A percentile compares a stretch with the other conserved stretches of the same genome.
Evolutionary conservation across 2,888 invertebrate species (phyloP).

Genomic region (Lycocerus yunnanus): DNA sequence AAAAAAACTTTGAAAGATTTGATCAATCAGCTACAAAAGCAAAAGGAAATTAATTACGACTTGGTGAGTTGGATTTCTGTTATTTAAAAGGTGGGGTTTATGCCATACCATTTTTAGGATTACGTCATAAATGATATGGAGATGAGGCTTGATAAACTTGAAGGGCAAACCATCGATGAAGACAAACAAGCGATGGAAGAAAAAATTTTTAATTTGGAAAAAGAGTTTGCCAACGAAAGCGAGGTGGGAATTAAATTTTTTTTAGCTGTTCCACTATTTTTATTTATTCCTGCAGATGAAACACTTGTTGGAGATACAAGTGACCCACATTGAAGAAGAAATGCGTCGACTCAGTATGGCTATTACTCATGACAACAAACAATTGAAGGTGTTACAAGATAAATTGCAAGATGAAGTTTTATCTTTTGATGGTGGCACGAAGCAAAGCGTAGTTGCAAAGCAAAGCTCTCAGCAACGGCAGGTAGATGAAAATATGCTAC

Average conservation of each 20-base stretch:
- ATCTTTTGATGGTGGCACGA: constrained; percentile 64
- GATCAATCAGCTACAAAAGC: constrained; percentile 48
- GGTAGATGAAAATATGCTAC: constrained; percentile 68
- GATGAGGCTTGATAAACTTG: constrained; percentile 50
- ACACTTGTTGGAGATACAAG: constrained; percentile 58
- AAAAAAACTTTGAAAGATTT: constrained; percentile 53
- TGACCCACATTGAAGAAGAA: constrained; percentile 62
- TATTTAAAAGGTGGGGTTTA: too few species aligned
- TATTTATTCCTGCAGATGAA: constrained; percentile 40
- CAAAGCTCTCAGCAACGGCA: constrained; percentile 61
- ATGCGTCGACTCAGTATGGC: constrained; percentile 59
- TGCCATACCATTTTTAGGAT: constrained; percentile 41
- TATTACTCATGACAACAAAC: constrained; percentile 54
- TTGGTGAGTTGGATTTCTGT: constrained; percentile 57
- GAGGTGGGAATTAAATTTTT: constrained; percentile 39
- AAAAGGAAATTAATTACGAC: constrained; percentile 65
- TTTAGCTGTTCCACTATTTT: neutral
- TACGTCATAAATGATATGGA: constrained; percentile 56
- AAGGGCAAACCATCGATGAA: constrained; percentile 47
- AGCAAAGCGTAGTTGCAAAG: constrained; percentile 57
- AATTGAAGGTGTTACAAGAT: constrained; percentile 48
- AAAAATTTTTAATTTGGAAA: constrained; percentile 57
- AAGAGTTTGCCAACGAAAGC: constrained; percentile 51
- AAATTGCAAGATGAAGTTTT: constrained; percentile 62
- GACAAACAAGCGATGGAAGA: constrained; percentile 46